Base-by-base conservation (phyloP, 2,113 vertebrate genomes). In the Poeciliopsis turrubarensis region DNA sequence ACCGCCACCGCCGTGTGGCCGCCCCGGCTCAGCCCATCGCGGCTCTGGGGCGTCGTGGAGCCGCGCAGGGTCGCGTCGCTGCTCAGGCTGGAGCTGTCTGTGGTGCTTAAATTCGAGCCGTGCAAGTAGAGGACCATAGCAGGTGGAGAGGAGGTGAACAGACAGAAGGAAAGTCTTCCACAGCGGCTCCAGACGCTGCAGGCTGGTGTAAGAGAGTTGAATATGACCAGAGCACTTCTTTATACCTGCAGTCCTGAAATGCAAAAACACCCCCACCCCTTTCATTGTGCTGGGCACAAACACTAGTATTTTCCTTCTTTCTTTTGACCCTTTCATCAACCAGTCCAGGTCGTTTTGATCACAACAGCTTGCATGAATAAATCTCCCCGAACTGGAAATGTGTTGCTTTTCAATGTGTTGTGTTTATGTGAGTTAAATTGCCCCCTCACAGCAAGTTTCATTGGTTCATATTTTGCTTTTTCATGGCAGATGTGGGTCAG, bases 1-100 rank as follows among this genome's bases (percentile, higher is more conserved):
- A 91, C 86, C 2, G 92, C 92, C 65, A 92, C 92, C 68, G 86
- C 75, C 69, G 77, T 91, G 87, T 94, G 94, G 13, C 91, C 91
- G 17, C 78, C 91, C 51, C 87, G 84, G 80, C 86, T 92, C 84
- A 95, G 79, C 65, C 47, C 90, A 30, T 70, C 68, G 29, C 86
- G 54, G 62, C 74, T 86, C 60, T 60, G 73, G 54, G 85, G 19
- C 22, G 32, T n/a, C 31, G 66, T 14, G 62, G 65, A 37, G 78
- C 79, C 84, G 73, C 54, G 68, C 44, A 54, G 75, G n/a, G 81
- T 76, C 57, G 60, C 71, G 83, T 80, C 80, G 61, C 62, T 68
- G 86, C 68, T 69, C 47, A 72, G 29, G 37, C 70, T 70, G 62
- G 44, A 78, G 81, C 86, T 92, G 87, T 89, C 91, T 27, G 75